These are phyloP conservation scores for Cataglyphis albicans DNA, from an alignment of 2,888 invertebrate species.

Conservation along the genomic window DNA sequence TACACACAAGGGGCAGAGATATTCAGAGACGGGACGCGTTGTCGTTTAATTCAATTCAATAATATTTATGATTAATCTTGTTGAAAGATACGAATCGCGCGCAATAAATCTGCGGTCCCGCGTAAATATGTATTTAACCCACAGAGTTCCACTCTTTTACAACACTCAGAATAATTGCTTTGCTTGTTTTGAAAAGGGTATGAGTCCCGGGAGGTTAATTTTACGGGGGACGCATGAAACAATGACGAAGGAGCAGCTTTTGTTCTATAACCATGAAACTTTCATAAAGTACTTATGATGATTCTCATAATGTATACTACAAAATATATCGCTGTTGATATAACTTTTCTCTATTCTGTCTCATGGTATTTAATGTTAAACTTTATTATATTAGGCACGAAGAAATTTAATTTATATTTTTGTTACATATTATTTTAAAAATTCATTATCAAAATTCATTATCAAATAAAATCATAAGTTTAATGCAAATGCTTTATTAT, in stretches of 20 bases:
- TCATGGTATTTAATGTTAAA: background rate
- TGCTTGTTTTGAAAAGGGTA: constrained; percentile 33
- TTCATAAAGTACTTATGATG: constrained; percentile 39
- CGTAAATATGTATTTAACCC: constrained; percentile 32
- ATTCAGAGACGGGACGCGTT: constrained; percentile 56
- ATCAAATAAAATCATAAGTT: background rate
- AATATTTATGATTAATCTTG: constrained; percentile 24
- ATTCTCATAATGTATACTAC: constrained; percentile 28
- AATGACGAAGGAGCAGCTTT: constrained; percentile 46
- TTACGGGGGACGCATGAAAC: constrained; percentile 35
- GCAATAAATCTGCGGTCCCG: background rate
- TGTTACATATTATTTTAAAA: background rate
- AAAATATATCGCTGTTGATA: constrained; percentile 18
- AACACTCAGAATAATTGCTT: constrained; percentile 37
- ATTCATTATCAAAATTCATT: background rate
- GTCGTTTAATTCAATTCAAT: background rate
- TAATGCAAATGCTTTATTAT: background rate
- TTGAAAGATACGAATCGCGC: background rate
- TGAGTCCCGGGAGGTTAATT: constrained; percentile 44
- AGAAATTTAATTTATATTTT: constrained; percentile 5
- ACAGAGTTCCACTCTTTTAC: constrained; percentile 38
- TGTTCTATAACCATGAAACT: constrained; percentile 36
- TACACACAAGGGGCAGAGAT: constrained; percentile 19
- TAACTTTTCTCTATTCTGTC: constrained; percentile 7
- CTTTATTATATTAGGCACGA: background rate